Base-by-base conservation (phyloP, 2,797 vertebrate genomes). In the Oryzias dopingdopingensis region DNA sequence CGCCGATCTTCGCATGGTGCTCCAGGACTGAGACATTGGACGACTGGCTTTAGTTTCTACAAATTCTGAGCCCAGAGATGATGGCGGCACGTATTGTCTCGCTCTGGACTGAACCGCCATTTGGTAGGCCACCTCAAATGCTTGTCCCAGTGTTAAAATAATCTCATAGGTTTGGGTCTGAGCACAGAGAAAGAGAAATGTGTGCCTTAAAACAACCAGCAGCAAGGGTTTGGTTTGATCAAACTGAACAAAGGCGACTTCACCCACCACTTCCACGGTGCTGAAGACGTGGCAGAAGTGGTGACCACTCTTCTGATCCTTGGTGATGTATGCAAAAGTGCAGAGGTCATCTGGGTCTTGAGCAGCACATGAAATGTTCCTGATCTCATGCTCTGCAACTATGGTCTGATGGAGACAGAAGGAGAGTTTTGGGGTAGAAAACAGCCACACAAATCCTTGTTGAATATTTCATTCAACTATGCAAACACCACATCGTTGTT, bases 231-330 rank as follows among this genome's bases (percentile, higher is more conserved):
- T 62, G 13, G 26, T 42, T 4, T 3, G 23, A 16, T 24, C 44
- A 5, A 62, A 20, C 24, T 41, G 7, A 13, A 22, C 14, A 23
- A 32, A 8, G 24, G 32, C 42, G 42, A 17, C 14, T 4, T 44
- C 5, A 76, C 96, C 93, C 76, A 98, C 97, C 92, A 99, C 95
- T 74, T 98, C 96, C 79, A 96, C 92, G 0, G 96, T 98, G 90
- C 95, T 98, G 91, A 99, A 99, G 49, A 99, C 97, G 0, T 98
- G 97, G 87, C 97, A 99, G 82, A 98, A 99, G 86, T 99, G 97
- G 80, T 98, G 96, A 84, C 93, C 94, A 13, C 95, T 98, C 86
- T 96, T 96, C 80, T 97, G 91, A 86, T 99, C 97, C 94, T 99
- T 99, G 85, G 96, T 99, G 85, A 99, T 98, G 84, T 98, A 99